These are phyloP conservation scores for Armadillidium nasatum DNA, from an alignment of 1,140 invertebrate species.

Conservation along the genomic window DNA sequence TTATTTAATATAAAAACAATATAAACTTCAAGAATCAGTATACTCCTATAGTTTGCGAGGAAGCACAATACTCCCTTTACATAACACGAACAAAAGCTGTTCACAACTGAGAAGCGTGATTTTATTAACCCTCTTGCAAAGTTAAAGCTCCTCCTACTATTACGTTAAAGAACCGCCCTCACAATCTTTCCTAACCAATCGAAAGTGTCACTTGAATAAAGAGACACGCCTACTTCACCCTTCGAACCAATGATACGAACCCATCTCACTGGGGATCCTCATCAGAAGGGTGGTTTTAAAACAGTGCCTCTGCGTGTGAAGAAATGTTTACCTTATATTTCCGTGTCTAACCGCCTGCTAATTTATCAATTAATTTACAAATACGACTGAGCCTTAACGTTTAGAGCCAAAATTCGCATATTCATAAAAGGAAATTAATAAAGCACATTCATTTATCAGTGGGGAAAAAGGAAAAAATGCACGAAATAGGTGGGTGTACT, in stretches of 20 bases:
- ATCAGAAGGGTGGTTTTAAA: not conserved
- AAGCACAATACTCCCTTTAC: not conserved
- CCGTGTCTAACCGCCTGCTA: slow-evolving; percentile 7
- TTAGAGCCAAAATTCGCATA: not conserved
- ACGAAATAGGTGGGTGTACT: not conserved
- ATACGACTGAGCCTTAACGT: not conserved
- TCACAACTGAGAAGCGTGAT: not conserved
- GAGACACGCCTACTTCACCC: not conserved
- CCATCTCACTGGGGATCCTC: not conserved
- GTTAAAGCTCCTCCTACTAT: not conserved
- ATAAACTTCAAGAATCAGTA: no score
- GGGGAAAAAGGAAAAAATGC: not conserved
- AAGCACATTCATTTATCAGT: not conserved
- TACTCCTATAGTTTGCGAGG: no score
- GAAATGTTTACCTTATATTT: slow-evolving; percentile 3
- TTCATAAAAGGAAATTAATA: not conserved
- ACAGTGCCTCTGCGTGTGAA: slow-evolving; percentile 8
- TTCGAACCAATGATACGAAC: not conserved
- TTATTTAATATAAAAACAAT: no score
- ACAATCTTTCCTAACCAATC: not conserved
- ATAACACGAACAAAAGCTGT: not conserved
- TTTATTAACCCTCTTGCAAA: not conserved
- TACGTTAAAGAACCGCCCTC: not conserved
- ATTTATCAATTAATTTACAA: slow-evolving; percentile 9
- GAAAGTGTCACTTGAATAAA: not conserved